Evolutionary conservation across 2,888 invertebrate genomes (phyloP), one percentile per base, ranked within the genome.

Genomic region (Lottia gigantea): DNA sequence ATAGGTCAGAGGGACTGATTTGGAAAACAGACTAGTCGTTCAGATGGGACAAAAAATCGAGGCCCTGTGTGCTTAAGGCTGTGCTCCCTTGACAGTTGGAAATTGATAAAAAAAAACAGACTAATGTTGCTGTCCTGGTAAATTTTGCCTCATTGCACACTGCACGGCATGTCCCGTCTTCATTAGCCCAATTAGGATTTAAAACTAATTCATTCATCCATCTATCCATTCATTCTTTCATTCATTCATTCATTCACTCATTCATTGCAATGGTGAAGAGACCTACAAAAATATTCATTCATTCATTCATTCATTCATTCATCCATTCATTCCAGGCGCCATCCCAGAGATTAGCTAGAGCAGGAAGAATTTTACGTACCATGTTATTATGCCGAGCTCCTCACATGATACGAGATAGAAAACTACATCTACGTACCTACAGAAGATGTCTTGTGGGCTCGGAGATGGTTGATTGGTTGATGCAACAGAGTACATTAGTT

Each of bases 401-500:
- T 47, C 91, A 91, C 80, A 91, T 92, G 88, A 91, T 93, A 69
- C 90, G 92, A 76, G 93, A 93, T 89, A 83, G 90, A 55, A 88
- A 88, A 77, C 91, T 91, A 85, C 91, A 91, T 83, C 91, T 92
- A 91, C 92, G 76, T 90, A 92, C 83, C 14, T 92, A 92, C 82
- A 90, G 92, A 76, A 91, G 86, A 55, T 87, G 87, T 74, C 93
- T 94, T 84, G 92, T 94, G 14, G 95, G 94, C 72, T 92, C 92
- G 0, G 94, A 95, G 87, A 91, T 95, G 88, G 93, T 94, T 64
- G 94, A 94, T 87, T 95, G 94, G 94, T 87, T 95, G 74, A 88
- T 93, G 79, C 91, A 91, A 80, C 90, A 93, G 80, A 91, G 92
- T 67, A 80, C 86, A 40, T 76, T 86, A 77, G 92, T 92, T 16